Conservation (phyloP, 2,113 vertebrate genomes). For the Cettia cetti region DNA sequence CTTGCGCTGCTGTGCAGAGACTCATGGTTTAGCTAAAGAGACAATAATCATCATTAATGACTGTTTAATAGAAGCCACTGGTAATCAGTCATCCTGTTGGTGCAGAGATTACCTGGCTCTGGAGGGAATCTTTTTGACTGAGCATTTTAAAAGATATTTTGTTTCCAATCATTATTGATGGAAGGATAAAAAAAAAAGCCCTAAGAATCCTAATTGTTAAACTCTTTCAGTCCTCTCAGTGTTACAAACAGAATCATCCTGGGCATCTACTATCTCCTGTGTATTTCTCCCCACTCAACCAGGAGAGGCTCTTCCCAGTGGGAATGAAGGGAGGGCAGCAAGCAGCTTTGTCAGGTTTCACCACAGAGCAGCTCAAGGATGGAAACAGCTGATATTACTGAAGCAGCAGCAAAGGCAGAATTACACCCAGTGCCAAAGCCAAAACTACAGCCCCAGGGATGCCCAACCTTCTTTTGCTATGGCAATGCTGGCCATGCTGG, state of each 20-base stretch:
- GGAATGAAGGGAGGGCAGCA: neutral
- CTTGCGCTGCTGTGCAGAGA: neutral
- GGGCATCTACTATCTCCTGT: neutral
- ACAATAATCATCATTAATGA: constrained; percentile 57
- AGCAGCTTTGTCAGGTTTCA: neutral
- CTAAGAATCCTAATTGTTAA: neutral
- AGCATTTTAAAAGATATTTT: constrained; percentile 1
- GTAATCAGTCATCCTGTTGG: constrained; percentile 52
- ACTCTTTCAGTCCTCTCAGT: neutral
- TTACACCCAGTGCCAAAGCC: neutral
- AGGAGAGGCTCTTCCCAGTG: neutral
- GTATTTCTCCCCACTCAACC: neutral
- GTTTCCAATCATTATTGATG: neutral
- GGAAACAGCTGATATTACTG: neutral
- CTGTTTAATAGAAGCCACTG: constrained; percentile 29
- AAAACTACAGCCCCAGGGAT: neutral
- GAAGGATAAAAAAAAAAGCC: neutral
- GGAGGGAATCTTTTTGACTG: constrained; percentile 5
- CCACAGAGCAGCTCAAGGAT: neutral
- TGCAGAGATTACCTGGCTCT: constrained; percentile 3
- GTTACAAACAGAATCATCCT: neutral
- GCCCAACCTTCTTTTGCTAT: neutral
- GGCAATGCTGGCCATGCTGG: neutral
- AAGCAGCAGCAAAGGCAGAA: neutral
- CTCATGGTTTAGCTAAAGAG: constrained; percentile 10